These are phyloP conservation scores for Astreopora myriophthalma DNA, from an alignment of 64 coral and sea anemone genomes.

Conservation along the genomic window DNA sequence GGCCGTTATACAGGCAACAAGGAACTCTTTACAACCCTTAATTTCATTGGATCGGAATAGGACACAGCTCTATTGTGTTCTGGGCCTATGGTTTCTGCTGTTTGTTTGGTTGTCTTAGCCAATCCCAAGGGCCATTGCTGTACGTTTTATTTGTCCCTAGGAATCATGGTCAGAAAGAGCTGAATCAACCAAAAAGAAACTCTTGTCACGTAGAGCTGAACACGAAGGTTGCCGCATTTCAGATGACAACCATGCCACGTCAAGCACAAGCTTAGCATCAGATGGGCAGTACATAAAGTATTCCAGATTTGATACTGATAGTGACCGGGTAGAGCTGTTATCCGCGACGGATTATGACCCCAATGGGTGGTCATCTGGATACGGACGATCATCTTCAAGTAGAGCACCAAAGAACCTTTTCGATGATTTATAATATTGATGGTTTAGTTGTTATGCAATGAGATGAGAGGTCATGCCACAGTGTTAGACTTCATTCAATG, in stretches of 20 bases:
- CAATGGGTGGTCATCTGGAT: slow-evolving; percentile 44
- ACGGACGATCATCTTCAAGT: slow-evolving; percentile 63
- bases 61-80: too few species aligned
- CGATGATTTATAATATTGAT: slow-evolving; percentile 84
- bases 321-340: slow-evolving; percentile 90
- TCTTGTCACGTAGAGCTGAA: slow-evolving; percentile 65
- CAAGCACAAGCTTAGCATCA: slow-evolving; percentile 74
- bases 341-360: slow-evolving; percentile 84
- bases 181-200: slow-evolving; percentile 81
- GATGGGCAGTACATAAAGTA: slow-evolving; percentile 84
- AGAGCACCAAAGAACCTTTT: slow-evolving; percentile 93
- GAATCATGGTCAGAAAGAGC: slow-evolving; percentile 91
- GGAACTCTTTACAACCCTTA: too few species aligned
- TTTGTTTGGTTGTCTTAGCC: background rate
- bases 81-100: too few species aligned
- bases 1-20: too few species aligned
- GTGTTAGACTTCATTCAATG: too few species aligned
- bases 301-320: slow-evolving; percentile 78
- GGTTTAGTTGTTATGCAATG: background rate
- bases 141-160: background rate
- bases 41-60: too few species aligned
- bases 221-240: slow-evolving; percentile 21
- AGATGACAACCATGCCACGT: slow-evolving; percentile 72
- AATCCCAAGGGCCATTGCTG: too few species aligned
- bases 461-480: too few species aligned